Base-by-base conservation (phyloP, 2,888 invertebrate genomes). In the Hipparchia semele region DNA sequence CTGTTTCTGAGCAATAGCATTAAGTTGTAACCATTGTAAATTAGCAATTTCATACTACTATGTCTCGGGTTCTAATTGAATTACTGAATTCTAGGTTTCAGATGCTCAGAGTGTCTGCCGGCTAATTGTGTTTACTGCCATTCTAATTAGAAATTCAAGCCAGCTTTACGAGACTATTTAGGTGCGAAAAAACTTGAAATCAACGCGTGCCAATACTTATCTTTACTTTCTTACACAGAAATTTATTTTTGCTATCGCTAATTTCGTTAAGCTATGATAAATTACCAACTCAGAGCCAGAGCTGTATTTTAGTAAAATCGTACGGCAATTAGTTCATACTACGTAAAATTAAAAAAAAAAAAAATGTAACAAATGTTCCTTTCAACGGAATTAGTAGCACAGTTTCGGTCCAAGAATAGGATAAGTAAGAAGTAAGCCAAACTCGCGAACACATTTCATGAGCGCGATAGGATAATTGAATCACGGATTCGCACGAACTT, bases 401-500 rank as follows among this genome's bases (percentile, higher is more conserved):
- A 65, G 70, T 67, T 73, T 73, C 54, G 70, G 45, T 56, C 45
- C 54, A 62, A 68, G 70, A 75, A 72, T 64, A 68, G 71, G 71
- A 71, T 71, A 66, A 71, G 68, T 23, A 6, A 49, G 49, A 49
- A 49, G 49, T 71, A 61, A 68, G 65, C 56, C 70, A n/a, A 71
- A 75, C 59, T 73, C 66, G 65, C 49, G 71, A 75, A 66, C 68
- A 73, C 73, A 75, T 73, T 75, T 75, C 73, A 69, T 68, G 71
- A 75, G 56, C 61, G 65, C 73, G 71, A 72, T 68, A 72, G 75
- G 12, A 65, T 73, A 76, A 76, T 75, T 76, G 72, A 75, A 76
- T 76, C 73, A 75, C 68, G 49, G 66, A 76, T 65, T 71, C 61
- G 69, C 58, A 51, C 39, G 68, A 75, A 75, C 73, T 75, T 75